phyloP scores from a whole-genome alignment of 2,113 vertebrate species.

The Chaenocephalus aceratus region DNA sequence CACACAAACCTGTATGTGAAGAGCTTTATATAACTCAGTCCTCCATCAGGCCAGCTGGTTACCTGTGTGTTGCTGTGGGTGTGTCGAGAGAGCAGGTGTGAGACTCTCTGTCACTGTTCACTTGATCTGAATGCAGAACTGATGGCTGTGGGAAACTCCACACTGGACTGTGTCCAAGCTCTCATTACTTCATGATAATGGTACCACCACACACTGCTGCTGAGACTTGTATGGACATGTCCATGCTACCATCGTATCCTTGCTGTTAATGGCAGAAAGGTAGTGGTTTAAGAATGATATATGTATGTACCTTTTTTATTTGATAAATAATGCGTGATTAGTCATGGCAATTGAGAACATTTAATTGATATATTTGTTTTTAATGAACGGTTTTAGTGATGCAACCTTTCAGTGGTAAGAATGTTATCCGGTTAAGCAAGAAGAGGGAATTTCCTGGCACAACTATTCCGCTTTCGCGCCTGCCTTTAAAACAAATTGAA shows the following conservation, averaged over 20 bases:
- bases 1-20: background rate
- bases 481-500: too few species aligned
- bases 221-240: conserved; percentile 27
- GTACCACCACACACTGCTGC: background rate
- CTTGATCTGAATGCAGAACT: conserved; percentile 11
- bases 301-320: too few species aligned
- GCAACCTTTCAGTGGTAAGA: too few species aligned
- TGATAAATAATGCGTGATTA: too few species aligned
- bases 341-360: too few species aligned
- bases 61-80: background rate
- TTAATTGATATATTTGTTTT: too few species aligned
- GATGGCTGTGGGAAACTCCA: conserved; percentile 69
- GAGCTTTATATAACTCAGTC: background rate
- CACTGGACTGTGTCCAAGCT: conserved; percentile 29
- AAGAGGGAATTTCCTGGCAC: too few species aligned
- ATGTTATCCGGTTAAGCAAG: too few species aligned
- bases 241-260: background rate
- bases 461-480: too few species aligned
- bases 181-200: conserved; percentile 52
- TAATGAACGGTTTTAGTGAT: too few species aligned
- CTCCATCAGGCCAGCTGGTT: background rate
- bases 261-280: too few species aligned
- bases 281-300: background rate
- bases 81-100: conserved; percentile 32
- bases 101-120: conserved; percentile 19